Conservation (phyloP, 2,797 vertebrate genomes). For the Enteromius mattozi region DNA sequence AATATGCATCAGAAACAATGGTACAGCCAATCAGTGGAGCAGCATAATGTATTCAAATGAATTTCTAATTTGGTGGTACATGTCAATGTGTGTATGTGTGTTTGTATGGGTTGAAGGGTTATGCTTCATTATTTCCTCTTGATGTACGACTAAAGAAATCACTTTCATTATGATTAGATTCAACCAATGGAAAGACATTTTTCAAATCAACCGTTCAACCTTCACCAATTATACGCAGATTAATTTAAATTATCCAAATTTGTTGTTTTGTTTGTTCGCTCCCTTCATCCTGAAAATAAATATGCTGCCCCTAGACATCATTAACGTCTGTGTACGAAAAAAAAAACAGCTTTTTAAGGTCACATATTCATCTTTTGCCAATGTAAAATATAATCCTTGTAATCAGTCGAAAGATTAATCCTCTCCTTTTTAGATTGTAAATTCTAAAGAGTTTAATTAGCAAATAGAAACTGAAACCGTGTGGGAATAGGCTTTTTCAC, state of each 20-base stretch:
- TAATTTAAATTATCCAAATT: constrained; percentile 47
- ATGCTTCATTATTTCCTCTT: constrained; percentile 43
- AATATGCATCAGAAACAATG: constrained; percentile 71
- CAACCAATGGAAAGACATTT: constrained; percentile 30
- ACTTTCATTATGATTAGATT: constrained; percentile 43
- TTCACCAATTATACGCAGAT: constrained; percentile 49
- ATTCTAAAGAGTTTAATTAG: constrained; percentile 51
- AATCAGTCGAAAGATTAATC: constrained; percentile 48
- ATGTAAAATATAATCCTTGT: constrained; percentile 46
- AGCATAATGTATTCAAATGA: constrained; percentile 71
- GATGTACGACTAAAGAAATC: constrained; percentile 49
- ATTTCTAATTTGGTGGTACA: constrained; percentile 67
- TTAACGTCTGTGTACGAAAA: constrained; percentile 27
- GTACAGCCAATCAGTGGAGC: constrained; percentile 56
- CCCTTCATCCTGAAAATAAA: constrained; percentile 34
- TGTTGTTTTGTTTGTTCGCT: constrained; percentile 51
- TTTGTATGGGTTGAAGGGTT: not conserved
- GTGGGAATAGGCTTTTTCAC: constrained; percentile 48
- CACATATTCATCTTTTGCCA: constrained; percentile 35
- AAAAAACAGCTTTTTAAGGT: constrained; percentile 38
- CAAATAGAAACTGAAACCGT: constrained; percentile 48
- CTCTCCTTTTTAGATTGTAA: constrained; percentile 45
- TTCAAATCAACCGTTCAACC: constrained; percentile 53
- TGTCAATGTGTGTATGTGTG: constrained; percentile 46
- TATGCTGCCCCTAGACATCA: constrained; percentile 33